Evolutionary conservation across 2,888 invertebrate genomes (phyloP).

Genomic region (Anthrax anthrax): DNA sequence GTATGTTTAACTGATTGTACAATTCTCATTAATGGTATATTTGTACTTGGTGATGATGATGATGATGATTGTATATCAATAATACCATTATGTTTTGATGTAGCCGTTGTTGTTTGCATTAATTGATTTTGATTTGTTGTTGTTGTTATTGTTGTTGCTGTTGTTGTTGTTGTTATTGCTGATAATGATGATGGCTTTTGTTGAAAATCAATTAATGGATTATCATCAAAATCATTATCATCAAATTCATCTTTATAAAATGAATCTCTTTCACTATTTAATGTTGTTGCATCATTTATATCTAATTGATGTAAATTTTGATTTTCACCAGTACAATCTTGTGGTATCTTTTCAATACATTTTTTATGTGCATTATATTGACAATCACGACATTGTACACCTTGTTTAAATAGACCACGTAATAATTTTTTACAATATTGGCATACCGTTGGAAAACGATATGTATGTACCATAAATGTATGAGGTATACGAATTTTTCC

Average conservation of each 20-base stretch:
- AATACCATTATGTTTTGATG: constrained; percentile 15
- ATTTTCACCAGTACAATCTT: constrained; percentile 75
- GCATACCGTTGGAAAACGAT: constrained; percentile 93
- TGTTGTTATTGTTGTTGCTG: background rate
- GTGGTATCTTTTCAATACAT: constrained; percentile 77
- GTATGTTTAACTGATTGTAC: constrained; percentile 98
- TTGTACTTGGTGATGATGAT: constrained; percentile 77
- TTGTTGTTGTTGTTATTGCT: constrained; percentile 11
- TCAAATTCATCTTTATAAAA: constrained; percentile 38
- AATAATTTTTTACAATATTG: constrained; percentile 91
- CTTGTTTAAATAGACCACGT: constrained; percentile 90
- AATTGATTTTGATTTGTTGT: constrained; percentile 13
- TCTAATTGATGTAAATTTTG: constrained; percentile 33
- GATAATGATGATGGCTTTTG: constrained; percentile 19
- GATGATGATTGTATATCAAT: constrained; percentile 38
- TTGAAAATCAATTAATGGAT: constrained; percentile 22
- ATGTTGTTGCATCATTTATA: constrained; percentile 21
- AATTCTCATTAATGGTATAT: constrained; percentile 97
- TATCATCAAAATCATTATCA: constrained; percentile 46
- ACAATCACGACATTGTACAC: constrained; percentile 93
- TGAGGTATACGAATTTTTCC: constrained; percentile 67
- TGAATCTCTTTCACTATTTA: constrained; percentile 15
- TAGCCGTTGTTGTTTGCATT: constrained; percentile 11
- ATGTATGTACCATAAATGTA: constrained; percentile 92
- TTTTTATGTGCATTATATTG: constrained; percentile 94